These are phyloP conservation scores for Spondyliosoma cantharus DNA, from an alignment of 2,797 vertebrate genomes.

Conservation along the genomic window DNA sequence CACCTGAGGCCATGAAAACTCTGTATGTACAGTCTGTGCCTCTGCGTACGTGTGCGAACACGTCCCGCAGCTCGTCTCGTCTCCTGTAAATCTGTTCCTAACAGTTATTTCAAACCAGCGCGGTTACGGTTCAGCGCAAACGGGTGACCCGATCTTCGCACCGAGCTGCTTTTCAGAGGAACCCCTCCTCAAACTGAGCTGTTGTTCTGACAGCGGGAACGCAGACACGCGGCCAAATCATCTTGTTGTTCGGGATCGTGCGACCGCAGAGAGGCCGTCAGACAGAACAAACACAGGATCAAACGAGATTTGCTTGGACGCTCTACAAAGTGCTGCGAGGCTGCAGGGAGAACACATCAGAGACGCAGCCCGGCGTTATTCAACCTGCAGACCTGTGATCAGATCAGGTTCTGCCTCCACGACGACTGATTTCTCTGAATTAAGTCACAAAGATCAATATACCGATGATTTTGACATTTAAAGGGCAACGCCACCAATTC, in stretches of 20 bases:
- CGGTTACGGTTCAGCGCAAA: neutral
- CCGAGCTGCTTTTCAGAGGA: neutral
- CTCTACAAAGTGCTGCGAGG: constrained; percentile 53
- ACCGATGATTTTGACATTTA: no score
- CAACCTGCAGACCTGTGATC: constrained; percentile 14
- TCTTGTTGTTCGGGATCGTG: constrained; percentile 13
- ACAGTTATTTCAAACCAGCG: neutral
- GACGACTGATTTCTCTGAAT: no score
- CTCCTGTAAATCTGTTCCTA: neutral
- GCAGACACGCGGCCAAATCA: neutral
- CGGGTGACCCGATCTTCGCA: neutral
- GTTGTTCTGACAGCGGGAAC: neutral
- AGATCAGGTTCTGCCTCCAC: no score
- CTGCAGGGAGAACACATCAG: constrained; percentile 23
- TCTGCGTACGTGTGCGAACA: neutral
- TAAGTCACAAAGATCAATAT: no score
- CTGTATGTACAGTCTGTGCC: neutral
- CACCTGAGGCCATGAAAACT: constrained; percentile 16
- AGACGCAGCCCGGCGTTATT: constrained; percentile 10
- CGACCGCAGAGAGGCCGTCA: constrained; percentile 19
- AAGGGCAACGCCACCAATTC: no score
- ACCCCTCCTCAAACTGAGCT: constrained; percentile 2
- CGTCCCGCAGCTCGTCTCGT: constrained; percentile 6
- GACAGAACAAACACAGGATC: constrained; percentile 47
- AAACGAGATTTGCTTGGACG: constrained; percentile 52